Percentiles rank a stretch among this genome's conserved stretches.
Evolutionary conservation across 2,113 vertebrate species (phyloP).

Genomic region (Neolamprologus toae): DNA sequence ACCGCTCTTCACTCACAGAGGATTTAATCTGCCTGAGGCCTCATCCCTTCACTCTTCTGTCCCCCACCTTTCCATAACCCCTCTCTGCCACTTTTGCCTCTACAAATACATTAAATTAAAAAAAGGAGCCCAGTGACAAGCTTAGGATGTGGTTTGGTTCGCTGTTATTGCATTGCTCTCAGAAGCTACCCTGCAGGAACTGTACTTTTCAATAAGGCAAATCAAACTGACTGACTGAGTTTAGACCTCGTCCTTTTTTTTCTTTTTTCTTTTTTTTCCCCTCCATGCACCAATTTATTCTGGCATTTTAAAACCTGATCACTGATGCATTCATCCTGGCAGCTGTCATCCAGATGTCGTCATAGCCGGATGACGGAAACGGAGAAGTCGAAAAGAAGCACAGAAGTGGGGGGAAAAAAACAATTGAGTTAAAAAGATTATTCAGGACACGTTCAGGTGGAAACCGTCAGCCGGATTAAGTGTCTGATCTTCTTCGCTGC

Average conservation of each 20-base stretch:
- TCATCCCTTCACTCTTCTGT: slow-evolving; percentile 16
- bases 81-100: not conserved
- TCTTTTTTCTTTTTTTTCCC: not conserved
- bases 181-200: not conserved
- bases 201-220: not conserved
- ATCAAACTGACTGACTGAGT: not conserved
- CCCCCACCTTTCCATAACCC: not conserved
- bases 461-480: not conserved
- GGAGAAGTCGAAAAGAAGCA: not conserved
- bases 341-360: slow-evolving; percentile 25
- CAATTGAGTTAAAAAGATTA: not conserved
- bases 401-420: not conserved
- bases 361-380: not conserved
- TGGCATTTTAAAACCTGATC: not conserved
- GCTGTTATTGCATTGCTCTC: not conserved
- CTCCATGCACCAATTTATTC: not conserved
- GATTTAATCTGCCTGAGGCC: slow-evolving; percentile 45
- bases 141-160: not conserved
- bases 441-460: not conserved
- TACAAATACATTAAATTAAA: not conserved
- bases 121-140: not conserved
- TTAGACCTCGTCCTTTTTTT: not conserved
- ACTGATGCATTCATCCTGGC: not conserved
- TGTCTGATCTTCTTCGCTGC: not conserved
- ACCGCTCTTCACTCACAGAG: slow-evolving; percentile 29